These are phyloP conservation scores for Micrastur ruficollis DNA, from an alignment of 2,797 vertebrate genomes.

Conservation along the genomic window DNA sequence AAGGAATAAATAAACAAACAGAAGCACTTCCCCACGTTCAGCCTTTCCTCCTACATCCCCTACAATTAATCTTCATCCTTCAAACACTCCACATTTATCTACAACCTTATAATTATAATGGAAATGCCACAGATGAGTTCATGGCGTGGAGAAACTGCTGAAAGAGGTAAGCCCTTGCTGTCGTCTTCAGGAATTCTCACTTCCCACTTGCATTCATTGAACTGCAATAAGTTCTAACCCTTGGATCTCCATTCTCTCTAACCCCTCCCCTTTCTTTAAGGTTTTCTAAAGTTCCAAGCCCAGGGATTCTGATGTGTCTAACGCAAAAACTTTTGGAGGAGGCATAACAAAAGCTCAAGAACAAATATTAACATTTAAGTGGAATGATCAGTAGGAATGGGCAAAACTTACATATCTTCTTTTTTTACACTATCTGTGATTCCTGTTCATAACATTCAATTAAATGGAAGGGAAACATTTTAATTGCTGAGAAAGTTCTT, in stretches of 20 bases:
- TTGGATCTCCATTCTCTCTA: neutral
- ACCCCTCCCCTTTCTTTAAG: neutral
- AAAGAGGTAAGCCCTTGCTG: neutral
- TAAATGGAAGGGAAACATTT: neutral
- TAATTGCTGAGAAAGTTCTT: neutral
- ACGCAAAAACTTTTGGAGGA: neutral
- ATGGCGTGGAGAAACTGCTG: neutral
- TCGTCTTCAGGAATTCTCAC: neutral
- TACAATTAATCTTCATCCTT: neutral
- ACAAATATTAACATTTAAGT: neutral
- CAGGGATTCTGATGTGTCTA: neutral
- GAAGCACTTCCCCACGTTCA: neutral
- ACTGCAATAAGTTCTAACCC: neutral
- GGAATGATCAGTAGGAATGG: neutral
- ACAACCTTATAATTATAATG: neutral
- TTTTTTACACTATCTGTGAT: neutral
- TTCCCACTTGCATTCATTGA: neutral
- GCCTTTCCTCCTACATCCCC: neutral
- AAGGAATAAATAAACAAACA: neutral
- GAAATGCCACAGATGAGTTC: neutral
- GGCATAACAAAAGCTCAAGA: neutral
- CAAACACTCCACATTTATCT: neutral
- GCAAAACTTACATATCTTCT: neutral
- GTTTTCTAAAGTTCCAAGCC: neutral
- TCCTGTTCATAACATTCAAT: neutral